Base-by-base conservation (phyloP, 2,113 vertebrate genomes). In the Macroglossus sobrinus region DNA sequence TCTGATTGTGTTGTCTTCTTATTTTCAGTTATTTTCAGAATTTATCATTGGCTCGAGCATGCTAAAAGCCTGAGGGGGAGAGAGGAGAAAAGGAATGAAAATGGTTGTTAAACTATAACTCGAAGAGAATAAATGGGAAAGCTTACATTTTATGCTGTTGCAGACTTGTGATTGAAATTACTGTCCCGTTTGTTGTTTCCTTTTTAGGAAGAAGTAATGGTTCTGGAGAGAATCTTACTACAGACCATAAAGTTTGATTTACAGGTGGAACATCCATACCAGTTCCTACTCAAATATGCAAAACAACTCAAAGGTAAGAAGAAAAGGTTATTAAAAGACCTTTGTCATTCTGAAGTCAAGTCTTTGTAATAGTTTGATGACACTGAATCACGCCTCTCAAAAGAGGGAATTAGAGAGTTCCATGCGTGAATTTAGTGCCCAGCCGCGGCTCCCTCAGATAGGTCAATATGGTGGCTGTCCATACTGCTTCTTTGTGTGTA, bases 201-300 rank as follows among this genome's bases (percentile, higher is more conserved):
- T 92, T 76, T 94, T 40, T 93, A 99, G 99, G 99, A 99, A 96
- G 99, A 99, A 98, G 99, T 99, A 18, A 99, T 99, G 99, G 99
- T 99, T 78, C 98, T 99, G 97, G 99, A 99, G 98, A 99, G 99
- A 97, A 99, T 99, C 94, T 96, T 99, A 91, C 98, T 99, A 1
- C 99, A 99, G 98, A 99, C 99, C 16, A 99, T 99, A 96, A 99
- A 99, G 97, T 99, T 99, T 98, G 99, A 99, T 97, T 98, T 99
- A 94, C 99, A 99, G 98, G 99, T 99, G 78, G 99, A 99, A 93
- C 99, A 99, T 93, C 99, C 99, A 0, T 99, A 99, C 98, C 99
- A 99, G 45, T 99, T 99, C 97, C 98, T 99, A 59, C 99, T 99
- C 94, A 99, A 99, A 85, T 99, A 99, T 33, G 99, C 99, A 68